phyloP scores from a whole-genome alignment of 2,113 vertebrate species.

The Ptychochromis oligacanthus region DNA sequence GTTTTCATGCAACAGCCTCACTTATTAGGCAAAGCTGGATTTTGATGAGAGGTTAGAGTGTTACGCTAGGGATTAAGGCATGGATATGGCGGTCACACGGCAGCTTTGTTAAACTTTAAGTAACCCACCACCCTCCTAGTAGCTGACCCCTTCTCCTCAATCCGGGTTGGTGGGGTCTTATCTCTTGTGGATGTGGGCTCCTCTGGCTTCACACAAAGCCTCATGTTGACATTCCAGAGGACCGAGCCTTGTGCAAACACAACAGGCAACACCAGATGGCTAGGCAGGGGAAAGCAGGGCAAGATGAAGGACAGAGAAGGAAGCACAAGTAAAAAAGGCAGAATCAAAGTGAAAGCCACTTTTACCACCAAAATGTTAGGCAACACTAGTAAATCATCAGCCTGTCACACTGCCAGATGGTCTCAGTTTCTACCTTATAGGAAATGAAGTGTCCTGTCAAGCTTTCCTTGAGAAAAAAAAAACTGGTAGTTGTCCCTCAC shows the following conservation, averaged over 20 bases:
- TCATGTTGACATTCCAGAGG: conserved; percentile 83
- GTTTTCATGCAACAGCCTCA: background rate
- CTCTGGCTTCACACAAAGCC: conserved; percentile 73
- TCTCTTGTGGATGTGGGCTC: conserved; percentile 73
- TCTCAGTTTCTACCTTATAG: background rate
- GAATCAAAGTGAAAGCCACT: conserved; percentile 22
- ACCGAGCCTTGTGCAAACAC: conserved; percentile 80
- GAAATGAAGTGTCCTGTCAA: background rate
- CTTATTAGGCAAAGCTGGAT: background rate
- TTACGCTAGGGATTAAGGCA: conserved; percentile 30
- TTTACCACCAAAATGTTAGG: conserved; percentile 46
- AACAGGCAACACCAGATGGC: conserved; percentile 72
- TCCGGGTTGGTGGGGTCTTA: conserved; percentile 62
- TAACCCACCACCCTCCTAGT: conserved; percentile 42
- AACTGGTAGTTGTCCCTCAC: background rate
- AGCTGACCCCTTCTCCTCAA: conserved; percentile 25
- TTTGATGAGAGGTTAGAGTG: background rate
- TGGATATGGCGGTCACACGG: conserved; percentile 41
- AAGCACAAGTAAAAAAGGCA: conserved; percentile 42
- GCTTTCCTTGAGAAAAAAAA: background rate
- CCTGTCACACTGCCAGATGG: conserved; percentile 11
- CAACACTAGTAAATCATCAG: background rate
- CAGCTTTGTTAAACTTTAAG: conserved; percentile 64
- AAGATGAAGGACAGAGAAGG: conserved; percentile 53
- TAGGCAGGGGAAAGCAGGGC: conserved; percentile 46